phyloP scores from a whole-genome alignment of 2,888 invertebrate genomes.

The Masnerella sp. region DNA sequence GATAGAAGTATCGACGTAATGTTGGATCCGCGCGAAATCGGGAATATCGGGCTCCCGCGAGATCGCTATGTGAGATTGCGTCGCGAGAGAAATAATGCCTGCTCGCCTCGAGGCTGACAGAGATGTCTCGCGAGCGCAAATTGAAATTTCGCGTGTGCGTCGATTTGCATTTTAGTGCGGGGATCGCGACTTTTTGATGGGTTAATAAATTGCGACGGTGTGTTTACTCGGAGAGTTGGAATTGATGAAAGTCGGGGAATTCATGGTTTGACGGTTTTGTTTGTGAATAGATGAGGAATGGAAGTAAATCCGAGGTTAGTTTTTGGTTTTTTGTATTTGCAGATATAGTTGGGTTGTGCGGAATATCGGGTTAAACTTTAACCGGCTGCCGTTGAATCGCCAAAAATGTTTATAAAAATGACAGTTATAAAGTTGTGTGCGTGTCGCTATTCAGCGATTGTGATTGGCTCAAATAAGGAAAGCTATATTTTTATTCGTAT shows the following conservation, averaged over 20 bases:
- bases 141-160: conserved; percentile 49
- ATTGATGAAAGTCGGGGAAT: conserved; percentile 1
- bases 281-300: conserved; percentile 1
- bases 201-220: conserved; percentile 39
- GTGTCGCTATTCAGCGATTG: no score
- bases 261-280: conserved; percentile 1
- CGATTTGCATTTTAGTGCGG: conserved; percentile 46
- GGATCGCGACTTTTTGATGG: conserved; percentile 39
- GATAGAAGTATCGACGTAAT: conserved; percentile 26
- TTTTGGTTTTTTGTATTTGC: no score
- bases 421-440: no score
- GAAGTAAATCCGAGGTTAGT: no score
- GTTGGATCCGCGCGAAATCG: conserved; percentile 53
- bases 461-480: no score
- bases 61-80: conserved; percentile 47
- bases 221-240: conserved; percentile 3
- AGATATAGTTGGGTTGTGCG: no score
- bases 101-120: conserved; percentile 23
- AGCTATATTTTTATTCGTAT: no score
- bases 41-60: conserved; percentile 56
- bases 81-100: conserved; percentile 29
- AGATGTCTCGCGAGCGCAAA: conserved; percentile 35
- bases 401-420: no score
- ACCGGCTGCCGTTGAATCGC: no score
- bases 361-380: no score